Base-by-base conservation (phyloP, 2,113 vertebrate genomes). In the Trinectes maculatus region DNA sequence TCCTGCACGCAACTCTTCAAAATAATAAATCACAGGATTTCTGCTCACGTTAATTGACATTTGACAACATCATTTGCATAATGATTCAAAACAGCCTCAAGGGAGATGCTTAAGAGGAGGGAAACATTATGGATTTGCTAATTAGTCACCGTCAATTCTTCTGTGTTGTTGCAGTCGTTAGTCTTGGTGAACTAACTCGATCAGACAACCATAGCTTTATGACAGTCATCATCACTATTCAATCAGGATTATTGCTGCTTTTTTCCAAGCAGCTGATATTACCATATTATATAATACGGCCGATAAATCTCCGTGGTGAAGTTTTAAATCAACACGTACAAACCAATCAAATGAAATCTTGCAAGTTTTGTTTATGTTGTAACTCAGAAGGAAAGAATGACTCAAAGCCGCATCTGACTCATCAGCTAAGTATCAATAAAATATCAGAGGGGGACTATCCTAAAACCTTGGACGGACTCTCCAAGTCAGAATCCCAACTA, bases 21-120 rank as follows among this genome's bases (percentile, higher is more conserved):
- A 84, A 90, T 84, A 79, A 92, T 88, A 90, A 91, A 89, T 92
- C 69, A 80, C 62, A 82, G 84, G 85, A 83, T 89, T 90, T 89
- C 83, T 81, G 84, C 82, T 82, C 79, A 69, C 42, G 66, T 84
- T 91, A 88, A 91, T 91, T 91, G 91, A 90, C 88, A 91, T 89
- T 88, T 92, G 87, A 92, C 89, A 92, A 89, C 86, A 90, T 88
- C 55, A 87, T 91, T 92, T 91, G 90, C 90, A 92, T 91, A 92
- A 91, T 89, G 87, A 89, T 91, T 91, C 84, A 82, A 86, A 89
- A 85, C 80, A 85, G 86, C 88, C 90, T 87, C 80, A 6, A 86
- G 91, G 89, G 85, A 89, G 82, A 88, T 86, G 77, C 90, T 88
- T 86, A 85, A 88, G 84, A 88, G 84, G 83, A 88, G 80, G 80